Percentiles rank a stretch among this genome's conserved stretches.
Evolutionary conservation across 2,888 invertebrate species (phyloP).

Genomic region (Drosophila heteroneura): DNA sequence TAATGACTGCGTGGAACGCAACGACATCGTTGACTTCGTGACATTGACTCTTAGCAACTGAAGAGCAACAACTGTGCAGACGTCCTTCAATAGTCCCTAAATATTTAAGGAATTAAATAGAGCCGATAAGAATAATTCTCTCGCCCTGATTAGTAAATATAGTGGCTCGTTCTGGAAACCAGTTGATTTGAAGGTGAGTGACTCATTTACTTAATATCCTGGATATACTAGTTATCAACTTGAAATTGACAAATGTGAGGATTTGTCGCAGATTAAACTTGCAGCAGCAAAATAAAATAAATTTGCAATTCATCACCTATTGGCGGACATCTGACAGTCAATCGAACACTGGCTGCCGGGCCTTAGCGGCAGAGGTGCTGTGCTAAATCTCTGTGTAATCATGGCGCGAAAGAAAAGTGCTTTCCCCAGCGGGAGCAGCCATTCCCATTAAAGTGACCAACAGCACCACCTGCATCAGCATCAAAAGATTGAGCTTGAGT

Average conservation of each 20-base stretch:
- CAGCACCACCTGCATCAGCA: slow-evolving; percentile 24
- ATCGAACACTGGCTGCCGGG: slow-evolving; percentile 22
- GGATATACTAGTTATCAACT: slow-evolving; percentile 17
- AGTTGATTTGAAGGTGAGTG: slow-evolving; percentile 4
- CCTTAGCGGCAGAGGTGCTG: slow-evolving; percentile 29
- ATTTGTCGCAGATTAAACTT: slow-evolving; percentile 24
- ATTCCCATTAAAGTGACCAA: slow-evolving; percentile 70
- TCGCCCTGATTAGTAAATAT: neutral
- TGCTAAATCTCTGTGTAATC: slow-evolving; percentile 27
- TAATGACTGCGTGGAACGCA: neutral
- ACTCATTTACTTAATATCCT: neutral
- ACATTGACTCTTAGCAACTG: neutral
- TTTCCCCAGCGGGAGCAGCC: slow-evolving; percentile 35
- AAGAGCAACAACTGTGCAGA: neutral
- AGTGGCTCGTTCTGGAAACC: neutral
- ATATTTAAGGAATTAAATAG: neutral
- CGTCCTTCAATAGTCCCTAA: neutral
- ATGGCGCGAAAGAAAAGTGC: slow-evolving; percentile 48
- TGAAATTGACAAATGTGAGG: slow-evolving; percentile 22
- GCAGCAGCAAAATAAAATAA: slow-evolving; percentile 30
- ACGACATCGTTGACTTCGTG: neutral
- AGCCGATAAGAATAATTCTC: too few relatives aligned
- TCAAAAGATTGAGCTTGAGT: slow-evolving; percentile 62
- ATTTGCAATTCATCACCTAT: slow-evolving; percentile 36
- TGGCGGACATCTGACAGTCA: neutral